Conservation (phyloP, 2,888 invertebrate species). For the Archips crataeganus region DNA sequence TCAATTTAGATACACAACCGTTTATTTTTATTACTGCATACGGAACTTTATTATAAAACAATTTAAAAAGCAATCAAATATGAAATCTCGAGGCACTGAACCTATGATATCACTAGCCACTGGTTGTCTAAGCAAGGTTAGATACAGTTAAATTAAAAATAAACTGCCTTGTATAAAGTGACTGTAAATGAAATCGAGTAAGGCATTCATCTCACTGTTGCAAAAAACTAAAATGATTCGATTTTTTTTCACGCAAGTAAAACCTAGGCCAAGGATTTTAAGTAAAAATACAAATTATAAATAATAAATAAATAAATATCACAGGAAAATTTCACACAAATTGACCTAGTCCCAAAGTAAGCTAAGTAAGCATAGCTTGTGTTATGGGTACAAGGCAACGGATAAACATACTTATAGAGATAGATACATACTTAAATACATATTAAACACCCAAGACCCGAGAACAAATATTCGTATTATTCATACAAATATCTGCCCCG, state of each 20-base stretch:
- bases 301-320: too few species aligned
- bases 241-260: not conserved
- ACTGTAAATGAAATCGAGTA: conserved; percentile 61
- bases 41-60: conserved; percentile 1
- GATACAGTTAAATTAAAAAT: conserved; percentile 20
- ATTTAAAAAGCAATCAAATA: conserved; percentile 20
- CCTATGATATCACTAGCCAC: conserved; percentile 5
- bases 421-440: too few species aligned
- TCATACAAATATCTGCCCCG: too few species aligned
- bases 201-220: not conserved
- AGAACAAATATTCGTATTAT: too few species aligned
- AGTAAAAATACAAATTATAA: not conserved
- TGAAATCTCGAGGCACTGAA: conserved; percentile 15
- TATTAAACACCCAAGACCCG: too few species aligned
- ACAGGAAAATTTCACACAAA: not conserved
- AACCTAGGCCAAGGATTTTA: not conserved
- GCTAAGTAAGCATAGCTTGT: too few species aligned
- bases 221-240: not conserved
- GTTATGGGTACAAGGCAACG: too few species aligned
- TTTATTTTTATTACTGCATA: not conserved
- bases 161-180: conserved; percentile 15
- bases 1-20: not conserved
- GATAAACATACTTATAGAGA: too few species aligned
- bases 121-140: conserved; percentile 14
- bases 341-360: too few species aligned